Base-by-base conservation (phyloP, 2,113 vertebrate species). In the Scopus umbretta region DNA sequence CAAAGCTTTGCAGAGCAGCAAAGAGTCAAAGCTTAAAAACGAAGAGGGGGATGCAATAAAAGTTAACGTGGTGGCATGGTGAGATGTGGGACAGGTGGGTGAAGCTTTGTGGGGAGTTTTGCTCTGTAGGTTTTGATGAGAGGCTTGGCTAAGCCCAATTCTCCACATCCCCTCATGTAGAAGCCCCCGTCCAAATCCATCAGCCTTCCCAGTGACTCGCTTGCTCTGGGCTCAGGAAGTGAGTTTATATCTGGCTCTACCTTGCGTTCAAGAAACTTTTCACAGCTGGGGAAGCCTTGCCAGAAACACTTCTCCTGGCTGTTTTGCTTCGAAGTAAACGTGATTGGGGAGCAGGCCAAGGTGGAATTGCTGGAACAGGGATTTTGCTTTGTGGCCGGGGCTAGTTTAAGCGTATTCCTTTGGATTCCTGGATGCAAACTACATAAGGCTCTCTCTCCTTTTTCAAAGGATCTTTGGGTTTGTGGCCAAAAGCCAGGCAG, bases 391-490 rank as follows among this genome's bases (percentile, higher is more conserved):
- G 88, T 9, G 76, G 88, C 91, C 10, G 49, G 68, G 56, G 86
- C 59, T 67, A 30, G 52, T 93, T 75, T 36, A 30, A 92, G 66
- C 6, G 1, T 34, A 32, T 91, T 89, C 87, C 83, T 80, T 34
- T 26, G 45, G 53, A 58, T 65, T 88, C 88, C 86, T 70, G 94
- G 50, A 76, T 32, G 58, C 71, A 78, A 88, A 56, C 89, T 50
- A 22, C 90, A 17, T 13, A 9, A 30, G 6, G 14, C 43, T 52
- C 89, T 87, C 70, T 49, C 73, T 97, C 71, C 80, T 67, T 78
- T 66, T 15, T 45, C 72, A 78, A 97, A 99, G 99, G 91, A 98
- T 99, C 96, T 99, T 99, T 53, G 99, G 99, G 56, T 98, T 99
- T 6, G 98, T 99, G 94, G 98, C 98, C 70, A 99, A 99, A 94